Evolutionary conservation across 2,113 vertebrate species (phyloP).

Genomic region (Salminus brasiliensis): DNA sequence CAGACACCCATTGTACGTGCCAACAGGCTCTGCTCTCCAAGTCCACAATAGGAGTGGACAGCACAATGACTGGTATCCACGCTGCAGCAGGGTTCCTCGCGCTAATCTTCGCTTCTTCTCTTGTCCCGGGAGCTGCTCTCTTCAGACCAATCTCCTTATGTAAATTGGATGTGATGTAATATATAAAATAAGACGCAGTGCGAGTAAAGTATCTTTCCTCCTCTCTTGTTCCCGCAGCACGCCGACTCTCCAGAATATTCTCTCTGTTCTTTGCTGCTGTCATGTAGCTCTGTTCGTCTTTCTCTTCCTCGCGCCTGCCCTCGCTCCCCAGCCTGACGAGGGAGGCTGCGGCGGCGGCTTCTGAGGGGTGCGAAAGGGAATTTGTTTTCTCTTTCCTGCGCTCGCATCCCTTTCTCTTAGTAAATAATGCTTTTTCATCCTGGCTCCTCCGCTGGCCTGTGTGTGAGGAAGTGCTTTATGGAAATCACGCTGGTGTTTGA

Average conservation of each 20-base stretch:
- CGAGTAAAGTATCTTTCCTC: conserved; percentile 52
- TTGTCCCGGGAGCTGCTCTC: conserved; percentile 9
- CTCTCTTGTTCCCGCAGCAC: conserved; percentile 54
- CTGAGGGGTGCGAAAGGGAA: conserved; percentile 28
- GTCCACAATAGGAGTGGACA: conserved; percentile 5
- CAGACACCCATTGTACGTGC: not conserved
- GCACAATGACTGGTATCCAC: conserved; percentile 1
- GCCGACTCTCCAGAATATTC: conserved; percentile 61
- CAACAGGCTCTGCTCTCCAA: not conserved
- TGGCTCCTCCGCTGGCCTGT: conserved; percentile 37
- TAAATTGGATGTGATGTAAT: conserved; percentile 51
- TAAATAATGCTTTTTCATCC: conserved; percentile 77
- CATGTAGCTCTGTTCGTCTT: conserved; percentile 58
- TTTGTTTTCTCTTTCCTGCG: conserved; percentile 46
- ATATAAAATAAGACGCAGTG: conserved; percentile 49
- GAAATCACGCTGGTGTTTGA: conserved; percentile 64
- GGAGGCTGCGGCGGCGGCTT: not conserved
- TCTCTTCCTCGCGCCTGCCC: conserved; percentile 50
- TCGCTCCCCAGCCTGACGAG: not conserved
- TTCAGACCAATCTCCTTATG: conserved; percentile 44
- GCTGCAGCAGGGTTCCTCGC: conserved; percentile 1
- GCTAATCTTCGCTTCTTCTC: not conserved
- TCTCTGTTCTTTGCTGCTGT: conserved; percentile 60
- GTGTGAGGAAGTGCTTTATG: conserved; percentile 64
- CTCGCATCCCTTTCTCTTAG: conserved; percentile 54